These are phyloP conservation scores for Mayetiola destructor DNA, from an alignment of 2,888 invertebrate species.

Conservation along the genomic window DNA sequence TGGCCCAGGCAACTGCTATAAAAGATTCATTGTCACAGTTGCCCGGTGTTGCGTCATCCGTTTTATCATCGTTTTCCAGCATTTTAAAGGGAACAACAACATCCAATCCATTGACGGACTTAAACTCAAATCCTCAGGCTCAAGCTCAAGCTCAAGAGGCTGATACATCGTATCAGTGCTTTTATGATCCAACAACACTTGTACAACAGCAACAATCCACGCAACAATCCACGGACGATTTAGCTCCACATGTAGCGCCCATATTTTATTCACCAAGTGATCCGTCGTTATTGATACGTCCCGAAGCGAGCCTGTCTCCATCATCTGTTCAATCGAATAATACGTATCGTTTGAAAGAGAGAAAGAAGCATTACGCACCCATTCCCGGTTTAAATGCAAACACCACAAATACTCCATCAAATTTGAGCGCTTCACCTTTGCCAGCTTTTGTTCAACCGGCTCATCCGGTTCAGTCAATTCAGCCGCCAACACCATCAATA, in stretches of 20 bases:
- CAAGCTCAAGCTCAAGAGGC: background rate
- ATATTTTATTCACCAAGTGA: conserved; percentile 31
- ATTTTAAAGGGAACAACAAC: conserved; percentile 28
- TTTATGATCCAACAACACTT: background rate
- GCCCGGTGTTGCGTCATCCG: conserved; percentile 41
- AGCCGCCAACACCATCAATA: conserved; percentile 15
- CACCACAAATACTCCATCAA: conserved; percentile 18
- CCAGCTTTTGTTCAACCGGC: conserved; percentile 14
- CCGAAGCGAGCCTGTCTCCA: conserved; percentile 15
- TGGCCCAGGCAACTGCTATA: conserved; percentile 27
- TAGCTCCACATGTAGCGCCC: conserved; percentile 21
- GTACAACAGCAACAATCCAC: background rate
- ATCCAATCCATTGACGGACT: conserved; percentile 14
- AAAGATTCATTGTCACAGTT: conserved; percentile 38
- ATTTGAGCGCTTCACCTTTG: conserved; percentile 16
- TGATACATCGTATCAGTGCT: background rate
- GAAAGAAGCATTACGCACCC: conserved; percentile 60
- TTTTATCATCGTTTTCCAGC: conserved; percentile 42
- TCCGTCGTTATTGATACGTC: conserved; percentile 14
- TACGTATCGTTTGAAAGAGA: conserved; percentile 51
- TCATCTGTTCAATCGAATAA: conserved; percentile 26
- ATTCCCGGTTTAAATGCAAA: conserved; percentile 50
- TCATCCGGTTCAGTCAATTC: background rate
- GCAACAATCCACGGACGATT: background rate
- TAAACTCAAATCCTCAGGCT: background rate